Conservation (phyloP, 2,113 vertebrate species). For the Heterotis niloticus region DNA sequence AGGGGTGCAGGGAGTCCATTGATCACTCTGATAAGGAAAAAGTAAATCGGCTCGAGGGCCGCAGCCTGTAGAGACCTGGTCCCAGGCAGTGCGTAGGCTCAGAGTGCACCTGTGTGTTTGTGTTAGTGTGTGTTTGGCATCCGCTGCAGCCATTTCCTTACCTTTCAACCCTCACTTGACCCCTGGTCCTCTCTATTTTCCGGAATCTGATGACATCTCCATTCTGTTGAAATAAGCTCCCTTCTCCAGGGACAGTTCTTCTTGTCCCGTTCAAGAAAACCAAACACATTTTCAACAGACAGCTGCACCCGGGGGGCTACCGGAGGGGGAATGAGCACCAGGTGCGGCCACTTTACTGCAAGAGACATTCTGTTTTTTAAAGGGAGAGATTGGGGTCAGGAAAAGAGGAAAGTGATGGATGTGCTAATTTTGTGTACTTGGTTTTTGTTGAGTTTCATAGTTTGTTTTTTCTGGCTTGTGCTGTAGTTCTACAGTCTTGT, state of each 20-base stretch:
- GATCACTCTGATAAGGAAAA: background rate
- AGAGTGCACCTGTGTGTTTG: no score
- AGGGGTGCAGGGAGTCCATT: background rate
- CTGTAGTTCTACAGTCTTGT: no score
- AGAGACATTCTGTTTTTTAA: no score
- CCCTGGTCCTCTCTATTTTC: background rate
- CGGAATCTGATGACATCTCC: slow-evolving; percentile 21
- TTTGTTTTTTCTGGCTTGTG: no score
- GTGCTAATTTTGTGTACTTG: no score
- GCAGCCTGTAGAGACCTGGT: background rate
- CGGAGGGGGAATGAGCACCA: background rate
- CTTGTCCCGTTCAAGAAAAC: background rate
- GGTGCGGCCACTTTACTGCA: background rate
- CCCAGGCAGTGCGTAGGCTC: background rate
- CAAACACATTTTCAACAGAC: background rate
- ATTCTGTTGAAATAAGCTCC: background rate
- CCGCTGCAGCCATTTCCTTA: background rate
- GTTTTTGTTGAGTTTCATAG: no score
- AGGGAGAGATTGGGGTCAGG: no score
- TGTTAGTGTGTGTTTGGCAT: background rate
- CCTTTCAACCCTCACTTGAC: background rate
- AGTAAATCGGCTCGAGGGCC: background rate
- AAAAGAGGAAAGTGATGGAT: no score
- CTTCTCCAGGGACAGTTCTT: background rate
- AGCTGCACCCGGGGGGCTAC: no score